A percentile compares a stretch with the other conserved stretches of the same genome.
Evolutionary conservation across 1,140 invertebrate species (phyloP).

Genomic region (Pseudomyrmex sp.): DNA sequence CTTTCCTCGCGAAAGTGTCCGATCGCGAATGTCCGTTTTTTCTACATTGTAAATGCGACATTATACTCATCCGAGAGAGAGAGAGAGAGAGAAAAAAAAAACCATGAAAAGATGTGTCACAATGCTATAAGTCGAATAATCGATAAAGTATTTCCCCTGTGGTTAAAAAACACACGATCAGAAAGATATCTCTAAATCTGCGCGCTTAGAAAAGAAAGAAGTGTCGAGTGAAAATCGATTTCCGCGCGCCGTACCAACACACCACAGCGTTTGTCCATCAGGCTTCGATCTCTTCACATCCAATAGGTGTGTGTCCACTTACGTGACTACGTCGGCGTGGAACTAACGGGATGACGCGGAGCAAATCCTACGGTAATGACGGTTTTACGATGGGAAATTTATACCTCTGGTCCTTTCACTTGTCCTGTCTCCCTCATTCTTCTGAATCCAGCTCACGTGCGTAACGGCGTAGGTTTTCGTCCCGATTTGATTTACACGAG

Average conservation of each 20-base stretch:
- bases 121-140: no score
- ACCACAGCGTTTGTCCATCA: conserved; percentile 2
- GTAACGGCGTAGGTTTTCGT: conserved; percentile 17
- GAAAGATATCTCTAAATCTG: no score
- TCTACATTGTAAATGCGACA: no score
- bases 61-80: no score
- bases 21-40: no score
- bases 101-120: no score
- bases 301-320: conserved; percentile 22
- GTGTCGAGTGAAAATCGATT: no score
- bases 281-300: conserved; percentile 9
- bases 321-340: neutral
- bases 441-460: neutral
- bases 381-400: conserved; percentile 3
- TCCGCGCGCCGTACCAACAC: neutral
- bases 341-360: neutral
- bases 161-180: no score
- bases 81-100: no score
- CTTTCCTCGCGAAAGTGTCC: no score
- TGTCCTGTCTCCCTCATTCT: neutral
- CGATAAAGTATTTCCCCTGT: no score
- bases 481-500: neutral
- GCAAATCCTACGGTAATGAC: conserved; percentile 5
- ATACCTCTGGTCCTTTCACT: neutral
- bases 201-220: no score